Evolutionary conservation across 2,113 vertebrate species (phyloP).

Genomic region (Cinclus cinclus): DNA sequence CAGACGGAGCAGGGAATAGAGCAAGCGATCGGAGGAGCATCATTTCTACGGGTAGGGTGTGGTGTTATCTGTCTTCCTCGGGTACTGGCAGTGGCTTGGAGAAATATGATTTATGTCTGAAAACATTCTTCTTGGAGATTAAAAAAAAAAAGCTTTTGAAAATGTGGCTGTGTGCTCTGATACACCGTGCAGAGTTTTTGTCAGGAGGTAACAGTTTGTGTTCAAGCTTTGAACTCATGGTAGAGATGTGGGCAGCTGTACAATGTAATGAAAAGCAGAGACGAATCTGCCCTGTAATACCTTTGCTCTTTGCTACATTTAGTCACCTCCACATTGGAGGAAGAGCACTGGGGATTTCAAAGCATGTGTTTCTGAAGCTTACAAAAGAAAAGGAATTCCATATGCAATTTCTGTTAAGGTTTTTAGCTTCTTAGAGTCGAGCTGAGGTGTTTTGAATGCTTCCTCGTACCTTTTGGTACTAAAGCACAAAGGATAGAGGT

Average conservation of each 20-base stretch:
- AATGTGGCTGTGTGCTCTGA: not conserved
- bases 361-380: slow-evolving; percentile 1
- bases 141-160: not conserved
- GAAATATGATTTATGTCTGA: not conserved
- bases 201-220: not conserved
- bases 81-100: not conserved
- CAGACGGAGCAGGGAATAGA: slow-evolving; percentile 61
- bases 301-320: not conserved
- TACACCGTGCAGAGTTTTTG: not conserved
- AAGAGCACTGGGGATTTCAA: not conserved
- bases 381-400: slow-evolving; percentile 10
- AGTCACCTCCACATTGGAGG: not conserved
- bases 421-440: not conserved
- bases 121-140: not conserved
- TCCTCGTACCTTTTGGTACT: not conserved
- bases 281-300: not conserved
- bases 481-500: not conserved
- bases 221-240: not conserved
- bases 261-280: not conserved
- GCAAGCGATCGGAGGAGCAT: slow-evolving; percentile 21
- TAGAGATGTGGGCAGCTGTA: not conserved
- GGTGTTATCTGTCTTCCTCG: not conserved
- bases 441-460: not conserved
- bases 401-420: not conserved
- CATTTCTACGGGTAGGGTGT: slow-evolving; percentile 48